A percentile compares a stretch with the other conserved stretches of the same genome.
phyloP scores from a whole-genome alignment of 2,888 invertebrate species.

The Nomada fabriciana region DNA sequence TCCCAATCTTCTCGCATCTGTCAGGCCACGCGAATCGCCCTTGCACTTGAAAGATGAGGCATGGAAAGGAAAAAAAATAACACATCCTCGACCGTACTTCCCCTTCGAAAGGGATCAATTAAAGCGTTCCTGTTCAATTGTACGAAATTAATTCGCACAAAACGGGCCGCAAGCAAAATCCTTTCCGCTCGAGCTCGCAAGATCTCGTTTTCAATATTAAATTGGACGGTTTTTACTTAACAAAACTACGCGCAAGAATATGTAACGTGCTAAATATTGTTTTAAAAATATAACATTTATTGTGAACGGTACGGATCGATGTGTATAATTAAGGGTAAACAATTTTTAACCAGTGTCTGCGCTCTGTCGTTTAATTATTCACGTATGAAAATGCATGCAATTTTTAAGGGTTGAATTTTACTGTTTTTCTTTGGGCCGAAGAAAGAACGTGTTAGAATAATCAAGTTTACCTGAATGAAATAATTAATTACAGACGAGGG shows the following conservation, averaged over 20 bases:
- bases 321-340: too few species aligned
- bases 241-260: too few species aligned
- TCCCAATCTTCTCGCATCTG: conserved; percentile 75
- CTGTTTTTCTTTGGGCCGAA: not conserved
- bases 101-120: conserved; percentile 41
- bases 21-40: conserved; percentile 75
- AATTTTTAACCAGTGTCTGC: not conserved
- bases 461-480: conserved; percentile 40
- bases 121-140: conserved; percentile 46
- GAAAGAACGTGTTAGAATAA: conserved; percentile 32
- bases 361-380: not conserved
- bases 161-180: not conserved
- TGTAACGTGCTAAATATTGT: too few species aligned
- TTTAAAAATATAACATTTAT: too few species aligned
- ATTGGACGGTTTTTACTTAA: too few species aligned
- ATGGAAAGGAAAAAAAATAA: conserved; percentile 54
- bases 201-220: not conserved
- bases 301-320: too few species aligned
- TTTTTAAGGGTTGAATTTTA: not conserved
- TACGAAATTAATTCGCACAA: conserved; percentile 35
- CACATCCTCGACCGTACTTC: conserved; percentile 31
- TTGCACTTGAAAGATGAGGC: conserved; percentile 54
- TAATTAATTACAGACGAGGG: conserved; percentile 58
- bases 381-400: not conserved
- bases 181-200: not conserved